Base-by-base conservation (phyloP, 2,797 vertebrate genomes). In the Nannoperca australis region DNA sequence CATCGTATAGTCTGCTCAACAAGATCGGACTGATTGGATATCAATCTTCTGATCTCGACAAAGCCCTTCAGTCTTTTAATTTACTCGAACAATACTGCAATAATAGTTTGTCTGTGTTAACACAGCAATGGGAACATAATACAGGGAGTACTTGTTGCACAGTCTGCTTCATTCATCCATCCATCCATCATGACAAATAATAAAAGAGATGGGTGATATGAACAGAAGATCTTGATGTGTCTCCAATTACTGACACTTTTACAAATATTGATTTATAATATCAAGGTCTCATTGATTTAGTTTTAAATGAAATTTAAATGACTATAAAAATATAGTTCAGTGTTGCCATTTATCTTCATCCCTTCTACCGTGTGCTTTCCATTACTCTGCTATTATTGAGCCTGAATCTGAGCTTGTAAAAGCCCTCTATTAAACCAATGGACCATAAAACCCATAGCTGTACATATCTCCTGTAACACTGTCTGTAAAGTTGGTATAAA, bases 341-440 rank as follows among this genome's bases (percentile, higher is more conserved):
- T 88, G 81, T 92, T 85, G 80, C 64, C 67, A 14, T 86, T 80
- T 67, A 77, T 70, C 62, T 70, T 60, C 72, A 56, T 74, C 50
- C 59, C 56, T 56, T 79, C 73, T 44, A 59, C 81, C 70, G 60
- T 90, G 79, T 85, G 70, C 73, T 85, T 70, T 85, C 65, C 61
- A 47, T 83, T 86, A 77, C 65, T 76, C 77, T 81, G 82, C 85
- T 82, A 79, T 55, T 71, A 80, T 78, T 89, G 87, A 92, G 85
- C 82, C 87, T 51, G 61, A 66, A 84, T 50, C 63, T 62, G 67
- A 76, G 73, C 80, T 81, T 88, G 72, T 88, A 89, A 87, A 91
- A 89, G 44, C 87, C 64, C 60, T 62, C 55, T 76, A 32, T 88
- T 87, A 85, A 89, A 84, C 51, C 54, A 73, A 63, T 68, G 62